Base-by-base conservation (phyloP, 2,888 invertebrate genomes). In the Halictus quadricinctus region DNA sequence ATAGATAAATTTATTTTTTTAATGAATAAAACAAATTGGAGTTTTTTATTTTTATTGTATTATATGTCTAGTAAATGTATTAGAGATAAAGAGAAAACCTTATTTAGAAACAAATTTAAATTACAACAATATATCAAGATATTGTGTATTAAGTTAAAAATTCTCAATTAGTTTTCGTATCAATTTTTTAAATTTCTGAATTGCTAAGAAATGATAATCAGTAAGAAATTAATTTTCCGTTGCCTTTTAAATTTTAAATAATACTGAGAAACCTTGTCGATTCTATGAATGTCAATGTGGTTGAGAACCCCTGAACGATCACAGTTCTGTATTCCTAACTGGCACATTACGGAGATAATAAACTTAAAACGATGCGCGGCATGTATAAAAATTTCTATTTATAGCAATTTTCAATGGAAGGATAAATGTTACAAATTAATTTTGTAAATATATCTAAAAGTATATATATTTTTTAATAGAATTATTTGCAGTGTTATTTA, bases 401-500 rank as follows among this genome's bases (percentile, higher is more conserved):
- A 81, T 81, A 86, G 81, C 41, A 72, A 50, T 80, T 86, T 88
- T 75, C 76, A 87, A 79, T 48, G 82, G 81, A 85, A 83, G 74
- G 50, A 76, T 82, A 73, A 69, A 84, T 85, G 72, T 84, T 79
- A 81, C 81, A 78, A 81, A 84, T 85, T 89, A 80, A 87, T 88
- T 90, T 91, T 92, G 89, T 92, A 92, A 82, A 91, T 90, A 91
- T 88, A 89, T 90, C 81, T 80, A 78, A 91, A 88, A 90, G 81
- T 86, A 88, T 92, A 91, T 92, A 91, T 92, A 91, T 93, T 92
- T 92, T 92, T 90, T 86, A 90, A 90, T 90, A 86, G 84, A 89
- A 90, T 88, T 77, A 89, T 88, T 90, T 90, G 86, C 90, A 83
- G 79, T 77, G 83, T 89, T 77, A 77, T 86, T 90, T 84, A 81